A percentile compares a stretch with the other conserved stretches of the same genome.
Conservation (phyloP, 2,888 invertebrate genomes). For the Pollenia griseotomentosa region DNA sequence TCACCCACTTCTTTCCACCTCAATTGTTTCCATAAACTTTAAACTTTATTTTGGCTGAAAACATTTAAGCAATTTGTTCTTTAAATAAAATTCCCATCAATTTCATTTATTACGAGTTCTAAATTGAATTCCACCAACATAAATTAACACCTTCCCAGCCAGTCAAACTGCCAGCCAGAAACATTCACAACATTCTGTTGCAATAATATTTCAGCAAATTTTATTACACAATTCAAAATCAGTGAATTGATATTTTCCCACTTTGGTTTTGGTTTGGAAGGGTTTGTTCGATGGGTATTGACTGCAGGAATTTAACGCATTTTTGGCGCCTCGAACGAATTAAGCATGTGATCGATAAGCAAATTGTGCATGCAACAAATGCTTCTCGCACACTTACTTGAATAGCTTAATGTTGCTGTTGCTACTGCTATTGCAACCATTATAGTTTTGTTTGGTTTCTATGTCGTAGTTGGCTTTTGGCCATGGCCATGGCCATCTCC, state of each 20-base stretch:
- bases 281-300: neutral
- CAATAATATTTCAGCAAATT: slow-evolving; percentile 63
- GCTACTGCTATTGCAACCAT: slow-evolving; percentile 28
- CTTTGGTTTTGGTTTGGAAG: slow-evolving; percentile 1
- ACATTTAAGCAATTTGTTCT: neutral
- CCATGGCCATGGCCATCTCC: slow-evolving; percentile 31
- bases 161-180: neutral
- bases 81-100: slow-evolving; percentile 47
- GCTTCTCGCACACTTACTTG: slow-evolving; percentile 27
- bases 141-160: slow-evolving; percentile 59
- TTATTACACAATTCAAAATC: slow-evolving; percentile 51
- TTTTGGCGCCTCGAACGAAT: slow-evolving; percentile 79
- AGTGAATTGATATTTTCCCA: slow-evolving; percentile 56
- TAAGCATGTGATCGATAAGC: slow-evolving; percentile 82
- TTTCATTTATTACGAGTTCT: slow-evolving; percentile 34
- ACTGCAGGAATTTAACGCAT: slow-evolving; percentile 53
- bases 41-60: slow-evolving; percentile 27
- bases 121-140: slow-evolving; percentile 18
- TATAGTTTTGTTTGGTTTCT: slow-evolving; percentile 27
- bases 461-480: slow-evolving; percentile 57
- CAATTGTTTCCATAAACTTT: slow-evolving; percentile 7
- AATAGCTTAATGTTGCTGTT: slow-evolving; percentile 11
- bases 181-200: slow-evolving; percentile 38
- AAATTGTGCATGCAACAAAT: slow-evolving; percentile 77
- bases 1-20: neutral